A percentile compares a stretch with the other conserved stretches of the same genome.
These are phyloP conservation scores for Nanorana parkeri DNA, from an alignment of 2,113 vertebrate genomes.

Conservation along the genomic window DNA sequence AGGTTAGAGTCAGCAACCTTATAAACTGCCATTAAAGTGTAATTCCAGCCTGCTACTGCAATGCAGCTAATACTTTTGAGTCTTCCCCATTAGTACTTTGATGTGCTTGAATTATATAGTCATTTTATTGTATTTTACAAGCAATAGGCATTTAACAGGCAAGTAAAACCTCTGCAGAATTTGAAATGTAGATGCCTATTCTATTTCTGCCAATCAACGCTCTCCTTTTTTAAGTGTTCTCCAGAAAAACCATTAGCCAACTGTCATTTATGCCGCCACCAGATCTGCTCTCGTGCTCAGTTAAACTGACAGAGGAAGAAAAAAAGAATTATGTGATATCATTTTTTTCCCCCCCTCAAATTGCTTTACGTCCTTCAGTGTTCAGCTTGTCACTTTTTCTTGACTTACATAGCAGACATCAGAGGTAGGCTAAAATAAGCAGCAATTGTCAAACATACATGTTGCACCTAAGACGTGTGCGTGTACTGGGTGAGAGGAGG, in stretches of 20 bases:
- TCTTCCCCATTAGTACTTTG: constrained; percentile 50
- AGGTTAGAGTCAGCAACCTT: constrained; percentile 41
- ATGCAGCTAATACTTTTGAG: constrained; percentile 51
- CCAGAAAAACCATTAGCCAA: constrained; percentile 57
- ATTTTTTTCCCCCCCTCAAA: constrained; percentile 37
- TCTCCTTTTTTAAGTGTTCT: constrained; percentile 55
- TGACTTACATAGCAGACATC: constrained; percentile 41
- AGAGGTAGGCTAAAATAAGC: constrained; percentile 1
- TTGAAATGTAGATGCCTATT: constrained; percentile 56
- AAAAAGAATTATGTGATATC: constrained; percentile 54
- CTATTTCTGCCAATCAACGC: constrained; percentile 57
- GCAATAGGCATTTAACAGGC: constrained; percentile 57
- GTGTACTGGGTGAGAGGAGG: background rate
- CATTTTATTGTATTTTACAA: constrained; percentile 56
- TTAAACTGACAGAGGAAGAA: constrained; percentile 22
- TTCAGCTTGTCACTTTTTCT: constrained; percentile 48
- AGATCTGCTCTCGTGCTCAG: constrained; percentile 44
- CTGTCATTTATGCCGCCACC: constrained; percentile 55
- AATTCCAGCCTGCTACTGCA: constrained; percentile 35
- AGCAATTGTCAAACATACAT: constrained; percentile 13
- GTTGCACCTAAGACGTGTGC: background rate
- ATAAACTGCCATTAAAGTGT: constrained; percentile 45
- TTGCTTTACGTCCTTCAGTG: constrained; percentile 54
- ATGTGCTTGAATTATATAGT: constrained; percentile 54
- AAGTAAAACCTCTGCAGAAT: constrained; percentile 51